Conservation (phyloP, 2,888 invertebrate species). For the Peribatodes rhomboidaria region DNA sequence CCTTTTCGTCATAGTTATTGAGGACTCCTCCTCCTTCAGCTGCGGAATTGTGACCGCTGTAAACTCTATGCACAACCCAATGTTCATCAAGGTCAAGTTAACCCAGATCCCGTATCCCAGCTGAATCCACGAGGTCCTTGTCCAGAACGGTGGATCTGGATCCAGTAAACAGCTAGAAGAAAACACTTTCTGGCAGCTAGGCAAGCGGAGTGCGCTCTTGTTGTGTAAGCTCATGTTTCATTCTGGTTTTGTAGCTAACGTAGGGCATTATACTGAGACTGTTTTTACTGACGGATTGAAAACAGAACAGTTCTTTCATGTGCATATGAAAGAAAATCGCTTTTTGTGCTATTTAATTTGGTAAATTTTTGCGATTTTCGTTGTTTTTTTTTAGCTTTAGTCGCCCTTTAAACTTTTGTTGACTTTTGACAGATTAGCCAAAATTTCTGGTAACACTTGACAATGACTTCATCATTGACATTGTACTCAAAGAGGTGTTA, state of each 20-base stretch:
- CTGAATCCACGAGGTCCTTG: slow-evolving; percentile 65
- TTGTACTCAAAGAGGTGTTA: too few relatives aligned
- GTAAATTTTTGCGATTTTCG: background rate
- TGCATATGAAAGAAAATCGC: background rate
- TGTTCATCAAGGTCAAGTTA: slow-evolving; percentile 85
- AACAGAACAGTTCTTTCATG: background rate
- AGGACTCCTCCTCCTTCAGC: slow-evolving; percentile 69
- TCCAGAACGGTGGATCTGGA: slow-evolving; percentile 63
- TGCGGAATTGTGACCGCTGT: slow-evolving; percentile 87
- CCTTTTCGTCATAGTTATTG: slow-evolving; percentile 69
- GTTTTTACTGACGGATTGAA: background rate
- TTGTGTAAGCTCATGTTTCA: background rate
- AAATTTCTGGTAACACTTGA: too few relatives aligned
- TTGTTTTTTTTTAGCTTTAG: too few relatives aligned
- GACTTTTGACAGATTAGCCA: too few relatives aligned
- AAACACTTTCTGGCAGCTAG: background rate
- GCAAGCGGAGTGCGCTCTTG: background rate
- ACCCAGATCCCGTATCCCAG: slow-evolving; percentile 68
- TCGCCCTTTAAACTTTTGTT: too few relatives aligned
- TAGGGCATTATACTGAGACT: background rate
- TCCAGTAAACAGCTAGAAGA: slow-evolving; percentile 6
- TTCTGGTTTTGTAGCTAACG: background rate
- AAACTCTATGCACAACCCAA: slow-evolving; percentile 88
- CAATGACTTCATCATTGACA: too few relatives aligned
- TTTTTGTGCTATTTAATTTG: background rate